Conservation (phyloP, 1,140 invertebrate species). For the Phthorimaea operculella region DNA sequence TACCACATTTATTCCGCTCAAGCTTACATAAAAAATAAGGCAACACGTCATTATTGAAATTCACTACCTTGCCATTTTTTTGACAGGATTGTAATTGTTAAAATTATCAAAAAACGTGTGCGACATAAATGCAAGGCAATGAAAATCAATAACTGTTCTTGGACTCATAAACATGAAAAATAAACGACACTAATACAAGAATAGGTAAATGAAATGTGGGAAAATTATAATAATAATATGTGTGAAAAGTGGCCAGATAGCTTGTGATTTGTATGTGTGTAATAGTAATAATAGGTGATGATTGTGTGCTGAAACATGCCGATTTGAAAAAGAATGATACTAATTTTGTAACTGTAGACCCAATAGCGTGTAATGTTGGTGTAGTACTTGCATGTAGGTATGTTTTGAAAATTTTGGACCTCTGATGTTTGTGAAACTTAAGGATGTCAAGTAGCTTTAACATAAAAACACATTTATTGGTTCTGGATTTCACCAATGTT, state of each 20-base stretch:
- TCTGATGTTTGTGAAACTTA: no score
- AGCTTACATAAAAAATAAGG: constrained; percentile 2
- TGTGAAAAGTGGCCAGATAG: not conserved
- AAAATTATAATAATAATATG: constrained; percentile 2
- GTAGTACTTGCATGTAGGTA: not conserved
- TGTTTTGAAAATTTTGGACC: no score
- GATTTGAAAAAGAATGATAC: constrained; percentile 14
- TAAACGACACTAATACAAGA: not conserved
- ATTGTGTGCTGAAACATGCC: constrained; percentile 16
- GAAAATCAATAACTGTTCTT: not conserved
- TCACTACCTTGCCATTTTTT: no score
- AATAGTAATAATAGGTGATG: not conserved
- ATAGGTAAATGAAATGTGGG: not conserved
- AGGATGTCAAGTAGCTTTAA: no score
- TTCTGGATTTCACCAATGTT: no score
- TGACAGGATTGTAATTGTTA: no score
- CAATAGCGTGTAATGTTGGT: constrained; percentile 37
- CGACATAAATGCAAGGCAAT: not conserved
- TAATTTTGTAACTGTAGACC: constrained; percentile 34
- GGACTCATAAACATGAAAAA: not conserved
- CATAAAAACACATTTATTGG: no score
- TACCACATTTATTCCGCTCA: constrained; percentile 1
- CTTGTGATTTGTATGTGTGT: constrained; percentile 1
- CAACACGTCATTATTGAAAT: no score
- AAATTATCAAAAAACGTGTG: no score